Evolutionary conservation across 2,113 vertebrate genomes (phyloP), one percentile per base, ranked within the genome.

Genomic region (Xenus cinereus): DNA sequence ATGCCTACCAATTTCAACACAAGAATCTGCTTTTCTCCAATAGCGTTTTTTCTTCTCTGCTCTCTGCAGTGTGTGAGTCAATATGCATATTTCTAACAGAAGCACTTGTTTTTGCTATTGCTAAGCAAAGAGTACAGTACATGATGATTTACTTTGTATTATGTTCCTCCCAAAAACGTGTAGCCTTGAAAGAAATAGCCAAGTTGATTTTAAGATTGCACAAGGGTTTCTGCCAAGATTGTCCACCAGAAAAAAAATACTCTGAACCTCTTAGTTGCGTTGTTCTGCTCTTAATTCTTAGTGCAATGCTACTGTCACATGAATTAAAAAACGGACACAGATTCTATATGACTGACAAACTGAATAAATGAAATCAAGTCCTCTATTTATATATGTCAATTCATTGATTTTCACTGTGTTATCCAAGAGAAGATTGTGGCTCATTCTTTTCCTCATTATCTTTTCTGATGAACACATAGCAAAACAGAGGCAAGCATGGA

Each of bases 191-290:
- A 83, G 19, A 81, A 88, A 77, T 17, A 53, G 56, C 21, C 14
- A 87, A 73, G 26, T 26, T 4, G 2, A 30, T 26, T 59, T 82
- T 67, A 32, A n/a, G 35, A 37, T 39, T 26, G 22, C 19, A 71
- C 8, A 57, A 45, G 6, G 5, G 19, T 46, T 95, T 91, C 33
- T 79, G 54, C 13, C 18, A 59, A 54, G 23, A 60, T 7, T 51
- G 4, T 37, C 15, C 0, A 0, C 6, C 64, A 1, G 7, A 6
- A 35, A 3, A 26, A 19, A 19, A 57, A 13, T 2, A 14, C 14
- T n/a, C 11, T 15, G 24, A 63, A 59, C 11, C 51, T 14, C 46
- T 75, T 2, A 53, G 17, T 17, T 82, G 15, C 35, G 30, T 11
- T 77, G 14, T n/a, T 75, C 46, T 54, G 26, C 8, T 35, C 41